Percentiles rank a stretch among this genome's conserved stretches.
These are phyloP conservation scores for Onthophagus sagittarius DNA, from an alignment of 2,888 invertebrate species.

Conservation along the genomic window DNA sequence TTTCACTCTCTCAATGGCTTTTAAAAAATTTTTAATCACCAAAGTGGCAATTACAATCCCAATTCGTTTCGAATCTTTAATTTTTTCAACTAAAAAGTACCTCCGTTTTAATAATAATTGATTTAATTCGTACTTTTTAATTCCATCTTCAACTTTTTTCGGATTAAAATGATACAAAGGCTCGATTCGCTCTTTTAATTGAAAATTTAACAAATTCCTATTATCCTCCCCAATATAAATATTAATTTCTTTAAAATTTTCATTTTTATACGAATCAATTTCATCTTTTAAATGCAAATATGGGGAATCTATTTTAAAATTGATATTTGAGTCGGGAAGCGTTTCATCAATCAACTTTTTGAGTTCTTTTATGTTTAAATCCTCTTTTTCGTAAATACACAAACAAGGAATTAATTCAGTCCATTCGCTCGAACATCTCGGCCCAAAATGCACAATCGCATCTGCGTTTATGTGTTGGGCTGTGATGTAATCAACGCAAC, in stretches of 20 bases:
- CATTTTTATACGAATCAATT: background rate
- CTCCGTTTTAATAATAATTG: constrained; percentile 72
- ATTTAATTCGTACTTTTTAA: constrained; percentile 41
- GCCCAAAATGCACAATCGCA: constrained; percentile 87
- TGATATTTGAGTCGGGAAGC: constrained; percentile 43
- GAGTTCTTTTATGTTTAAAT: constrained; percentile 54
- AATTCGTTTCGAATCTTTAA: constrained; percentile 82
- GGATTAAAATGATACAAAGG: constrained; percentile 52
- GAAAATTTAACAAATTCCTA: constrained; percentile 52
- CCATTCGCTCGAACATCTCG: constrained; percentile 77
- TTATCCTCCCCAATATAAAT: constrained; percentile 53
- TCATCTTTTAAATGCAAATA: constrained; percentile 61
- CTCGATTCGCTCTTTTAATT: constrained; percentile 33
- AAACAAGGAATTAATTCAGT: constrained; percentile 68
- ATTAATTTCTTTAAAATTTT: background rate
- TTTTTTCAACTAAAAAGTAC: constrained; percentile 81
- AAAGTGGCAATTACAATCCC: constrained; percentile 91
- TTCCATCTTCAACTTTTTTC: constrained; percentile 38
- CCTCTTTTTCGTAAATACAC: constrained; percentile 64
- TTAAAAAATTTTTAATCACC: constrained; percentile 74
- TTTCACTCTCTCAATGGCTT: constrained; percentile 71
- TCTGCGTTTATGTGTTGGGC: constrained; percentile 85
- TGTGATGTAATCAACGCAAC: constrained; percentile 86
- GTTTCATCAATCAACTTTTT: constrained; percentile 39
- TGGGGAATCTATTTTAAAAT: constrained; percentile 65